These are phyloP conservation scores for Hirudo medicinalis DNA, from an alignment of 1,140 invertebrate species.

Conservation along the genomic window DNA sequence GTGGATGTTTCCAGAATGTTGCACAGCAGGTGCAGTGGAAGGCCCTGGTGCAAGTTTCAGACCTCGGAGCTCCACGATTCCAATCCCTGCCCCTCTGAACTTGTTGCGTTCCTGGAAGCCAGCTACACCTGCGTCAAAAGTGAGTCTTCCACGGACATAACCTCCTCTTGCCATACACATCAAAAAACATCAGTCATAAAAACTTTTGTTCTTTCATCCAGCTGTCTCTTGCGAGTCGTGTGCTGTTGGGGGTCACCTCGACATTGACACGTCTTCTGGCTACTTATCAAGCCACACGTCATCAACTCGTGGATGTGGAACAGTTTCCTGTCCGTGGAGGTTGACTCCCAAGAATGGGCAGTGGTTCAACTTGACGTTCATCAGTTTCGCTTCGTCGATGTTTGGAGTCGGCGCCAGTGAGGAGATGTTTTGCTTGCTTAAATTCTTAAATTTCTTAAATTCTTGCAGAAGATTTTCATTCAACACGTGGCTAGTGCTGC, in stretches of 20 bases:
- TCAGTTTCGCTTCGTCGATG: slow-evolving; percentile 4
- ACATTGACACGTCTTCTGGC: slow-evolving; percentile 4
- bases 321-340: slow-evolving; percentile 13
- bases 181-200: background rate
- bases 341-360: slow-evolving; percentile 8
- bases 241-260: background rate
- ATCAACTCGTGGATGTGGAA: slow-evolving; percentile 1
- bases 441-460: no score
- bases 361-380: slow-evolving; percentile 19
- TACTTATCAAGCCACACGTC: slow-evolving; percentile 10
- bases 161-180: background rate
- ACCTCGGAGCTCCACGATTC: slow-evolving; percentile 13
- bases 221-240: background rate
- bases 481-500: no score
- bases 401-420: no score
- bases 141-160: background rate
- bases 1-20: background rate
- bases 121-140: slow-evolving; percentile 14
- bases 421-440: no score
- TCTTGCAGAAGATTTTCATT: no score
- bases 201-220: background rate
- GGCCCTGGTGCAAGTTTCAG: slow-evolving; percentile 8
- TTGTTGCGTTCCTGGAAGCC: slow-evolving; percentile 14
- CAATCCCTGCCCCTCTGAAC: slow-evolving; percentile 12
- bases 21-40: background rate